These are phyloP conservation scores for Rhinopomastus cyanomelas DNA, from an alignment of 2,113 vertebrate genomes.

Conservation along the genomic window DNA sequence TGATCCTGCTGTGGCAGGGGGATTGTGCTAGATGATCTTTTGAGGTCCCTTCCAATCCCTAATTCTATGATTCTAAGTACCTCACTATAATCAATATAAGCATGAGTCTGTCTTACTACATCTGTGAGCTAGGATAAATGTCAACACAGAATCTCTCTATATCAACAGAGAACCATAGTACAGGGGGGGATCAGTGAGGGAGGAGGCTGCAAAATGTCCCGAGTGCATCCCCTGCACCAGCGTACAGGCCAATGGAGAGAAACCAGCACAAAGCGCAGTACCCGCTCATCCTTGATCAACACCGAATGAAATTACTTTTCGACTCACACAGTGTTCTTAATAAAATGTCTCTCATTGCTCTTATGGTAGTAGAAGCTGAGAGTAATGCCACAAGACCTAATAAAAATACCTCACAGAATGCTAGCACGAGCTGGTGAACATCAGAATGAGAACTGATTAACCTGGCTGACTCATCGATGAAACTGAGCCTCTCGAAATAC, in stretches of 20 bases:
- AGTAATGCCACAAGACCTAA: not conserved
- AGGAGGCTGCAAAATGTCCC: not conserved
- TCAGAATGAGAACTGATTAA: not conserved
- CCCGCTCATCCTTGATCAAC: not conserved
- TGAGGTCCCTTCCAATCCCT: too few species aligned
- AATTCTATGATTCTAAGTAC: too few species aligned
- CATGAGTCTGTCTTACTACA: too few species aligned
- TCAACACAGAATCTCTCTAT: not conserved
- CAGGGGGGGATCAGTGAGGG: not conserved
- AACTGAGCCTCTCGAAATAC: not conserved
- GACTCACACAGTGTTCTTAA: not conserved
- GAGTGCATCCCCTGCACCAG: not conserved
- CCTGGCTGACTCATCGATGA: not conserved
- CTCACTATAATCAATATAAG: too few species aligned
- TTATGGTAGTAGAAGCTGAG: not conserved
- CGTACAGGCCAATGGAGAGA: not conserved
- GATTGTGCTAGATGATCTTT: too few species aligned
- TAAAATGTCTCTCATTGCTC: not conserved
- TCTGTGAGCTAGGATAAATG: not conserved
- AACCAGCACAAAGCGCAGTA: not conserved
- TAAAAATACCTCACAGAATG: not conserved
- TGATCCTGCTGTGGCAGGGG: too few species aligned
- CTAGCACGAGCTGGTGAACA: not conserved
- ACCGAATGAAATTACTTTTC: not conserved
- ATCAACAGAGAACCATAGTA: not conserved